A percentile compares a stretch with the other conserved stretches of the same genome.
phyloP scores from a whole-genome alignment of 2,797 vertebrate genomes.

The Hypotaenidia okinawae region DNA sequence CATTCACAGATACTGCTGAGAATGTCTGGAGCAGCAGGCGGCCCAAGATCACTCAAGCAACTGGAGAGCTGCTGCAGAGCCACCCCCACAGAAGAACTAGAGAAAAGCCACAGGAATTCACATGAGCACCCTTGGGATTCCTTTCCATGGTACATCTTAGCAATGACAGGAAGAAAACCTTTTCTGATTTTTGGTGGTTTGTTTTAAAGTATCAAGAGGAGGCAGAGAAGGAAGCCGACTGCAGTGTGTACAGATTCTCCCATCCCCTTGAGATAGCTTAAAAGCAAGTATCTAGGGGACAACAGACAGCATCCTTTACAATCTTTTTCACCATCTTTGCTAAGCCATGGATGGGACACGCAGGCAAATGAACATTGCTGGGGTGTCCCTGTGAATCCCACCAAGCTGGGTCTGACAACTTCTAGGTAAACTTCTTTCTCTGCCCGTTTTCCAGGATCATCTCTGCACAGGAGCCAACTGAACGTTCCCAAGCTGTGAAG shows the following conservation, averaged over 20 bases:
- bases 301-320: background rate
- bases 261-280: background rate
- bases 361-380: background rate
- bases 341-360: fast-evolving
- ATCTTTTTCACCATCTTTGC: background rate
- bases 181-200: background rate
- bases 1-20: background rate
- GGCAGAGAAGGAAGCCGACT: background rate
- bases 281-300: background rate
- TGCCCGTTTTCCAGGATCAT: background rate
- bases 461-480: background rate
- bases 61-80: background rate
- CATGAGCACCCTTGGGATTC: background rate
- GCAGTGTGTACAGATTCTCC: background rate
- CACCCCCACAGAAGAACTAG: background rate
- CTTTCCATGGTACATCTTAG: background rate
- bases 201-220: background rate
- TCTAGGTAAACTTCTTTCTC: background rate
- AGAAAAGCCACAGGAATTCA: background rate
- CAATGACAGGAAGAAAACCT: background rate
- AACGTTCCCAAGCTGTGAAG: background rate
- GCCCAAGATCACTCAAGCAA: background rate
- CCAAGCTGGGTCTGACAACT: background rate
- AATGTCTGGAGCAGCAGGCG: background rate
- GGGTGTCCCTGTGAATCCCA: background rate